phyloP scores from a whole-genome alignment of 37 sponge, comb jelly and placozoan genomes.

The Axinella damicornis region DNA sequence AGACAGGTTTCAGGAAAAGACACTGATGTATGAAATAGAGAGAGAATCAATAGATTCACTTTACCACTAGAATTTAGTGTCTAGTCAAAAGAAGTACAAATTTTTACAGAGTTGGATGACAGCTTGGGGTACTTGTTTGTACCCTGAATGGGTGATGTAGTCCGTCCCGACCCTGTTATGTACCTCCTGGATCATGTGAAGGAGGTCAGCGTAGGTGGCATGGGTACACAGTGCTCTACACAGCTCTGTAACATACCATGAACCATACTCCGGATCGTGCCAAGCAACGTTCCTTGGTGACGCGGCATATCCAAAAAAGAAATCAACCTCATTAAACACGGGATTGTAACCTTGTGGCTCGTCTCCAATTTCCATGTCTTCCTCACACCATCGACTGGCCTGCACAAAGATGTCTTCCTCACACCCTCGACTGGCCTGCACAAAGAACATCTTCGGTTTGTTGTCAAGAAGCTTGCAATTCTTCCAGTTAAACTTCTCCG shows the following conservation, averaged over 20 bases:
- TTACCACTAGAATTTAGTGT: no score
- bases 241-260: conserved; percentile 59
- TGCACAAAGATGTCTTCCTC: conserved; percentile 34
- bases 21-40: no score
- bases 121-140: conserved; percentile 25
- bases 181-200: conserved; percentile 40
- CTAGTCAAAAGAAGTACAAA: conserved; percentile 9
- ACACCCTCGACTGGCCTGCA: conserved; percentile 90
- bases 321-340: conserved; percentile 45
- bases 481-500: conserved; percentile 29
- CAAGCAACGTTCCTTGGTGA: conserved; percentile 32
- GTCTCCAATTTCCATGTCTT: conserved; percentile 26
- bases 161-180: conserved; percentile 1
- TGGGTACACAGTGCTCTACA: conserved; percentile 20
- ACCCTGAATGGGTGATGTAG: conserved; percentile 26
- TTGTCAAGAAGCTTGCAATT: conserved; percentile 42
- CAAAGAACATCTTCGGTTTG: conserved; percentile 92
- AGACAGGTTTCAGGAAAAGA: no score
- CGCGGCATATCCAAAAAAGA: conserved; percentile 61
- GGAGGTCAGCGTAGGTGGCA: conserved; percentile 8
- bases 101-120: conserved; percentile 17
- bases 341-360: conserved; percentile 3
- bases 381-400: no score
- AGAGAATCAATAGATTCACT: no score
- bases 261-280: conserved; percentile 47